Base-by-base conservation (phyloP, 2,888 invertebrate genomes). In the Parelbella ahira region DNA sequence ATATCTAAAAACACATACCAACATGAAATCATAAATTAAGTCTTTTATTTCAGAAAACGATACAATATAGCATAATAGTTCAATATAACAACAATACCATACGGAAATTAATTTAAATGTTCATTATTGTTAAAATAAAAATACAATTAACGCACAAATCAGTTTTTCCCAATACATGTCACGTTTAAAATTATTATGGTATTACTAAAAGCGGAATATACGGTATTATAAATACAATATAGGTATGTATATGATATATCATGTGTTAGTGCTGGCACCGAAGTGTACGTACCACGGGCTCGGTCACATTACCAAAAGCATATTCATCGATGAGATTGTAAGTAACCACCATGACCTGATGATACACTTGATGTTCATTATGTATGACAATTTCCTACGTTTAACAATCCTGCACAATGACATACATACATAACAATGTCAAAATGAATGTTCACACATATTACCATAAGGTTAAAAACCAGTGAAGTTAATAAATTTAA, bases 41-140 rank as follows among this genome's bases (percentile, higher is more conserved):
- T 83, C 73, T 78, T 84, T 84, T 83, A 82, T 82, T 81, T 77
- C 74, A 77, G 75, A 83, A 82, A 84, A 84, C 78, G 76, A 83
- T 83, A 84, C 78, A 82, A 82, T 81, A 81, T 79, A 82, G 84
- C 84, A 68, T 81, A 79, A 75, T 75, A 78, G 71, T 79, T 74
- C 67, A 76, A 70, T 74, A 68, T 79, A 78, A 81, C 72, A 84
- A 83, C 76, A 80, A 77, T 78, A 80, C 75, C 74, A 69, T 72
- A 74, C 68, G 64, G 68, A 73, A 73, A 71, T 47, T 64, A 63
- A 48, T 56, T 60, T 56, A 57, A 53, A 47, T 55, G 50, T 50
- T 61, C 69, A 64, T 68, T 70, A 65, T 60, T 63, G 62, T 58
- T 57, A 60, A 60, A 65, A 58, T 53, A 58, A 62, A 63, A 57